phyloP scores from a whole-genome alignment of 1,140 invertebrate species.

The Listronotus oregonensis region DNA sequence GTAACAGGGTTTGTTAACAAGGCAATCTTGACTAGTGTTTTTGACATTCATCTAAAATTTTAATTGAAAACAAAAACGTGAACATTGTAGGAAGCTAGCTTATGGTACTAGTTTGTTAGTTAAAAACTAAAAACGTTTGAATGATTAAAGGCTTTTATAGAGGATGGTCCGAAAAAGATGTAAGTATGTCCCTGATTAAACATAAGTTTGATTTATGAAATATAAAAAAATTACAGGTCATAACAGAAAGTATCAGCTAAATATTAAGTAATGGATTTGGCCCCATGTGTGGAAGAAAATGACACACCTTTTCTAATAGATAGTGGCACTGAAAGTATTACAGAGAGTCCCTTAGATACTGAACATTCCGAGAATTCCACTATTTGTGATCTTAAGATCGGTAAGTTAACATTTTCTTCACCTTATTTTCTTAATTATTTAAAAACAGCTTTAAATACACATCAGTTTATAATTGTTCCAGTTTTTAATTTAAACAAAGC shows the following conservation, averaged over 20 bases:
- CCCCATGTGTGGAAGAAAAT: conserved; percentile 41
- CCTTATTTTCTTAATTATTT: neutral
- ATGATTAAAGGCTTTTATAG: neutral
- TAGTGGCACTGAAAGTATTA: conserved; percentile 48
- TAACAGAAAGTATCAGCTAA: conserved; percentile 35
- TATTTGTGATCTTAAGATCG: conserved; percentile 41
- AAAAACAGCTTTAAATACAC: neutral
- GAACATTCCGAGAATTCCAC: conserved; percentile 43
- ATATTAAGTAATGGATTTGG: conserved; percentile 45
- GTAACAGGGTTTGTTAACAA: neutral
- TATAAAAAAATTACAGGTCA: conserved; percentile 30
- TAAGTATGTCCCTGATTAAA: conserved; percentile 19
- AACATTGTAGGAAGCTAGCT: neutral
- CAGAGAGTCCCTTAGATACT: conserved; percentile 46
- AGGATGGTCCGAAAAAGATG: conserved; percentile 46
- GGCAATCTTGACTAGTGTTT: conserved; percentile 3
- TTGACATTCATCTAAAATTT: conserved; percentile 15
- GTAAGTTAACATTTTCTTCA: conserved; percentile 26
- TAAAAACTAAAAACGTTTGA: neutral
- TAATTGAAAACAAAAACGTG: conserved; percentile 24
- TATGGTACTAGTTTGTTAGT: neutral
- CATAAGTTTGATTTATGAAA: neutral
- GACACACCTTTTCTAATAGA: conserved; percentile 47
- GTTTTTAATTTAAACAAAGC: too few species aligned
- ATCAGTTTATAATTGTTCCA: neutral